Base-by-base conservation (phyloP, 2,113 vertebrate genomes). In the Megalops atlanticus region DNA sequence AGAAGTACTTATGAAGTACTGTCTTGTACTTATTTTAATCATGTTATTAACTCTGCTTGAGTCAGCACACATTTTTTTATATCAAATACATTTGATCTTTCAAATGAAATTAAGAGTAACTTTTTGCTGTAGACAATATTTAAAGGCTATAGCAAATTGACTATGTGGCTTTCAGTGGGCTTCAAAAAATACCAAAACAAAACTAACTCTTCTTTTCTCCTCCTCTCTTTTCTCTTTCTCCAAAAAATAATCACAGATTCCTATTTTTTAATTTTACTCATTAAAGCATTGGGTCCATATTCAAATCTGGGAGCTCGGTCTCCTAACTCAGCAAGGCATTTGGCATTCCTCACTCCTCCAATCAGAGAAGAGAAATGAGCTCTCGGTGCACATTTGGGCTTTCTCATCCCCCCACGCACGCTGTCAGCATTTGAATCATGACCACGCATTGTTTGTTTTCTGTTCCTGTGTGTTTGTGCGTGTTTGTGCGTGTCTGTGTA, bases 241-340 rank as follows among this genome's bases (percentile, higher is more conserved):
- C 91, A 92, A 93, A 91, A 89, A 84, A 91, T 93, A 91, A 90
- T 85, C 92, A 89, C 91, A 96, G 95, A 95, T 96, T 96, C 92
- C 93, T 96, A 92, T 96, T 94, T 91, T 95, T 96, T 96, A 95
- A 94, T 95, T 96, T 96, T 89, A 92, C 94, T 82, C 93, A 95
- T 94, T 96, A 92, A 96, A 93, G 84, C 89, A 88, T 52, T 71
- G 91, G 91, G 87, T 90, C 92, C 92, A 90, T 83, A 82, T 88
- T 89, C 72, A 70, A 78, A 82, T 14, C 33, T 52, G 16, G 27
- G 87, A 91, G 89, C 90, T 84, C 79, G 78, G 83, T 81, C 87
- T 91, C 88, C 87, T 78, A 43, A 82, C 80, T 27, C 70, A 79
- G 84, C 80, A 47, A 78, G 85, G 88, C 77, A 80, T 89, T 84